phyloP scores from a whole-genome alignment of 2,797 vertebrate species.

The Pipistrellus nathusii region DNA sequence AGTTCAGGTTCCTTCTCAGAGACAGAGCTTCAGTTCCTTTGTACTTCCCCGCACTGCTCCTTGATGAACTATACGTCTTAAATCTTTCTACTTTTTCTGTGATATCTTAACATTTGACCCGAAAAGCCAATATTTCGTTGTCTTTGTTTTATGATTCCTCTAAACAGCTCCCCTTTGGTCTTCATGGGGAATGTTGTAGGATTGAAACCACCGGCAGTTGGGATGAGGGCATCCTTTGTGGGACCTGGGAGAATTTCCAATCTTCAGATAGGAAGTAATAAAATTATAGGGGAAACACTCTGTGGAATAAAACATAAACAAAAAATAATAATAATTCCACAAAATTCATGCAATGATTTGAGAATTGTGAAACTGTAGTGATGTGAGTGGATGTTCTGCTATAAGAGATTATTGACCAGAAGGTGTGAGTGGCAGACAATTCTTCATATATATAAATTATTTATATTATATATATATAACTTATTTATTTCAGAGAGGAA shows the following conservation, averaged over 20 bases:
- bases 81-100: not conserved
- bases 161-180: not conserved
- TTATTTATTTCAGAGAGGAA: no score
- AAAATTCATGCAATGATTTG: not conserved
- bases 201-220: not conserved
- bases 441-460: no score
- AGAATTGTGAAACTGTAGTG: not conserved
- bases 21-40: not conserved
- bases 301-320: not conserved
- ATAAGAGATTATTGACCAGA: not conserved
- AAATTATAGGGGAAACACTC: not conserved
- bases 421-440: not conserved
- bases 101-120: not conserved
- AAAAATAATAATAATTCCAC: not conserved
- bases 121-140: not conserved
- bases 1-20: not conserved
- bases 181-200: not conserved
- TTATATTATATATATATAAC: no score
- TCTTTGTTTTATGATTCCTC: constrained; percentile 8
- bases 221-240: not conserved
- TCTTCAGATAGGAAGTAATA: not conserved
- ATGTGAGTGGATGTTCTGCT: not conserved
- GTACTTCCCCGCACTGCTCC: not conserved
- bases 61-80: not conserved
- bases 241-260: not conserved